Evolutionary conservation across 2,113 vertebrate species (phyloP).

Genomic region (Proteles cristata): DNA sequence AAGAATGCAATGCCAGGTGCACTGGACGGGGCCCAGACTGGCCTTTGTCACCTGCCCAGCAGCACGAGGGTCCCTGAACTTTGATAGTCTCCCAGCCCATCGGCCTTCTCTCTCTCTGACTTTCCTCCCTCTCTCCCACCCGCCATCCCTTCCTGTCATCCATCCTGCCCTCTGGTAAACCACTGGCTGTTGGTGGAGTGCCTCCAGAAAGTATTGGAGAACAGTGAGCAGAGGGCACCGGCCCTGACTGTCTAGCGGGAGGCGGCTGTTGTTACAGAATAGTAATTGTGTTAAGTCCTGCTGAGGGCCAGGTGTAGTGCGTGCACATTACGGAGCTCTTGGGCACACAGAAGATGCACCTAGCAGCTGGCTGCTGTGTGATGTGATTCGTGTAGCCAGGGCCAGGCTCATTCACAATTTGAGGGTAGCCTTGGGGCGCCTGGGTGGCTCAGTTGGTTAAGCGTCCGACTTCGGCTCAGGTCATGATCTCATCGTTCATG

Average conservation of each 20-base stretch:
- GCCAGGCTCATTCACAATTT: background rate
- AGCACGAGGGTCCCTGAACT: background rate
- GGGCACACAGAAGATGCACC: accelerated
- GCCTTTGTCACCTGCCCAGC: accelerated
- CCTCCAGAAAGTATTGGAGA: background rate
- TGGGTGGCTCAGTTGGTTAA: no score
- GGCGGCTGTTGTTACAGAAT: background rate
- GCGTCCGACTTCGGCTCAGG: no score
- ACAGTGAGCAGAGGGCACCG: no score
- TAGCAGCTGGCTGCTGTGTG: accelerated
- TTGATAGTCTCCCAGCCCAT: accelerated
- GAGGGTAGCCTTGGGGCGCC: background rate
- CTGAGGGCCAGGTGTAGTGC: background rate
- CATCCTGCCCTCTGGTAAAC: accelerated
- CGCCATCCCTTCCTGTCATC: accelerated
- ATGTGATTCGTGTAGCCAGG: no score
- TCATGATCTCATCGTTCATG: no score
- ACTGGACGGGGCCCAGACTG: background rate
- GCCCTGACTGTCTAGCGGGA: background rate
- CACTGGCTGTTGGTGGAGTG: background rate
- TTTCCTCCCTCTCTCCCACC: background rate
- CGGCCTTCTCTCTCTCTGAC: no score
- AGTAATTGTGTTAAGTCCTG: background rate
- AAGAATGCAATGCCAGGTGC: accelerated
- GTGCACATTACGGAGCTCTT: accelerated